These are phyloP conservation scores for Muschampia plurimacula DNA, from an alignment of 2,888 invertebrate species.

Conservation along the genomic window DNA sequence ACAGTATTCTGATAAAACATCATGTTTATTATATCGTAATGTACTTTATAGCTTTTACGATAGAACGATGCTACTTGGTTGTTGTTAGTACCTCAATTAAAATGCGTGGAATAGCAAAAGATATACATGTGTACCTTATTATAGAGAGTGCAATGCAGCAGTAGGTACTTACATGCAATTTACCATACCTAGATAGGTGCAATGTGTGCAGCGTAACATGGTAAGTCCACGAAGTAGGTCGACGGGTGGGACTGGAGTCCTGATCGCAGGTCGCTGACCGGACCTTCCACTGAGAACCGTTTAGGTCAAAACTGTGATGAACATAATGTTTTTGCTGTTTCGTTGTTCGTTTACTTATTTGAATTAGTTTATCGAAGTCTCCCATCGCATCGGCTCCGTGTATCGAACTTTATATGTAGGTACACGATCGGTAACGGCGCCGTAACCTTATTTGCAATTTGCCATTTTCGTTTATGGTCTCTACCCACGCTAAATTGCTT, in stretches of 20 bases:
- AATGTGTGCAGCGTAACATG: conserved; percentile 43
- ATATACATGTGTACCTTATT: not conserved
- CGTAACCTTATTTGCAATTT: conserved; percentile 61
- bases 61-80: not conserved
- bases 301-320: conserved; percentile 50
- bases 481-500: conserved; percentile 60
- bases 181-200: conserved; percentile 41
- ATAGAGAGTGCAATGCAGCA: conserved; percentile 8
- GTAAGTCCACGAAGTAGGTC: conserved; percentile 49
- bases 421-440: conserved; percentile 62
- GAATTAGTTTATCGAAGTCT: conserved; percentile 13
- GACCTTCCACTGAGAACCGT: conserved; percentile 52
- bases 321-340: conserved; percentile 16
- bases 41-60: not conserved
- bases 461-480: conserved; percentile 61
- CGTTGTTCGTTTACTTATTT: conserved; percentile 11
- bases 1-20: not conserved
- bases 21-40: not conserved
- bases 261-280: conserved; percentile 52
- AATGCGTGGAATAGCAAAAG: conserved; percentile 2
- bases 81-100: conserved; percentile 13
- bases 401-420: conserved; percentile 42
- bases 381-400: conserved; percentile 15
- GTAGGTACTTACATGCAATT: conserved; percentile 33
- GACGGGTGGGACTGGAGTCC: conserved; percentile 49